Evolutionary conservation across 2,113 vertebrate genomes (phyloP), one percentile per base, ranked within the genome.

Genomic region (Synodontis membranacea): DNA sequence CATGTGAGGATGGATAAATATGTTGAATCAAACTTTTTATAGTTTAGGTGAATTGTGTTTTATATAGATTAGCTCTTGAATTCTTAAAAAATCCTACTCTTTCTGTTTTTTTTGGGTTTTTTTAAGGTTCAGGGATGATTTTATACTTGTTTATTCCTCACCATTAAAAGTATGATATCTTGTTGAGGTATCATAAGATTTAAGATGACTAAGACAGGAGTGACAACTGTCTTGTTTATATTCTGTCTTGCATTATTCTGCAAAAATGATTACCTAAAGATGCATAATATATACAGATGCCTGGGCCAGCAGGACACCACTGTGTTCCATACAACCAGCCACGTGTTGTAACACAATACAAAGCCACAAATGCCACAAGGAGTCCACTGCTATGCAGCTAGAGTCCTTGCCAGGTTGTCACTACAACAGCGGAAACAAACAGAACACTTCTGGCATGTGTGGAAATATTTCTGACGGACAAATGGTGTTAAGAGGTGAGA

Each of bases 401-500:
- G 42, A 80, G 76, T 86, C 74, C 84, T 76, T 85, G 87, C 82
- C 76, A 79, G 39, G n/a, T 62, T 39, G 31, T 88, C 82, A 50
- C 85, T 74, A 88, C 46, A 80, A 64, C 83, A 87, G 88, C 46
- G 39, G 82, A 82, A 60, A 86, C 72, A 86, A 87, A 87, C 90
- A 91, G 84, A 90, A 87, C 87, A 90, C 86, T 88, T 86, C 34
- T 54, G 70, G n/a, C n/a, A 80, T 89, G 86, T 79, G 50, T 87
- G 86, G 19, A 58, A 70, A 87, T 56, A 84, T 46, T 85, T 60
- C 58, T 56, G 48, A 84, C 23, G 58, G 80, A 84, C 46, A 46
- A 19, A 50, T 15, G 74, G 84, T 48, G 64, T 78, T 76, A 64
- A 68, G 72, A 56, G 58, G 48, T 39, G 37, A 80, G 54, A 21